These are phyloP conservation scores for Tetropium fuscum DNA, from an alignment of 2,888 invertebrate species.

Conservation along the genomic window DNA sequence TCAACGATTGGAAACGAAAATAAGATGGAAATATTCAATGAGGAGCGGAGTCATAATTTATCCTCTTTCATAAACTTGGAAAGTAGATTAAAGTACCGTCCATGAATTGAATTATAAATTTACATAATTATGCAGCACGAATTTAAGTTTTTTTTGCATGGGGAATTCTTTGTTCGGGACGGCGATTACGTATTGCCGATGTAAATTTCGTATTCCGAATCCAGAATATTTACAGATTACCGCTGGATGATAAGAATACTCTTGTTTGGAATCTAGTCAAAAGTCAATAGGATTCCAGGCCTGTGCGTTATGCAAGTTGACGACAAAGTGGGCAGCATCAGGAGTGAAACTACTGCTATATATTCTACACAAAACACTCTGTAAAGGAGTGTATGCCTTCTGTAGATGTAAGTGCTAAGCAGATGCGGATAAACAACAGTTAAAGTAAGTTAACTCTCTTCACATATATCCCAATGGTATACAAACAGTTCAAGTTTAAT, in stretches of 20 bases:
- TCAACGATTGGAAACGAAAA: conserved; percentile 15
- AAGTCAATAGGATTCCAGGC: too few relatives aligned
- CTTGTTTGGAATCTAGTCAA: too few relatives aligned
- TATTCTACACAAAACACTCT: too few relatives aligned
- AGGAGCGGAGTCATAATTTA: conserved; percentile 28
- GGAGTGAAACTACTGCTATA: too few relatives aligned
- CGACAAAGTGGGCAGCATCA: too few relatives aligned
- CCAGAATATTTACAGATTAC: conserved; percentile 8
- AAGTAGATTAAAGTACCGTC: conserved; percentile 37
- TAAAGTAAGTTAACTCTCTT: background rate
- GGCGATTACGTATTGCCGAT: conserved; percentile 13
- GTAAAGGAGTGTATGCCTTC: too few relatives aligned
- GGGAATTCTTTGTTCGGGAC: conserved; percentile 15
- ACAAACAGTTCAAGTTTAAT: conserved; percentile 12
- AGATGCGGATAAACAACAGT: conserved; percentile 13
- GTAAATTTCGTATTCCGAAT: conserved; percentile 21
- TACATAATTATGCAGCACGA: conserved; percentile 36
- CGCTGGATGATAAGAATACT: conserved; percentile 2
- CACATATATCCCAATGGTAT: too few relatives aligned
- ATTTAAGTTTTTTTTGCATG: conserved; percentile 22
- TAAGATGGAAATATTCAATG: conserved; percentile 27
- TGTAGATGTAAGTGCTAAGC: too few relatives aligned
- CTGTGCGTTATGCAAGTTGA: too few relatives aligned
- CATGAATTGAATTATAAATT: conserved; percentile 39
- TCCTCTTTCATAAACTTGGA: conserved; percentile 31